These are phyloP conservation scores for Chiridota heheva DNA, from an alignment of 35 echinoderm and acorn worm genomes.

Conservation along the genomic window DNA sequence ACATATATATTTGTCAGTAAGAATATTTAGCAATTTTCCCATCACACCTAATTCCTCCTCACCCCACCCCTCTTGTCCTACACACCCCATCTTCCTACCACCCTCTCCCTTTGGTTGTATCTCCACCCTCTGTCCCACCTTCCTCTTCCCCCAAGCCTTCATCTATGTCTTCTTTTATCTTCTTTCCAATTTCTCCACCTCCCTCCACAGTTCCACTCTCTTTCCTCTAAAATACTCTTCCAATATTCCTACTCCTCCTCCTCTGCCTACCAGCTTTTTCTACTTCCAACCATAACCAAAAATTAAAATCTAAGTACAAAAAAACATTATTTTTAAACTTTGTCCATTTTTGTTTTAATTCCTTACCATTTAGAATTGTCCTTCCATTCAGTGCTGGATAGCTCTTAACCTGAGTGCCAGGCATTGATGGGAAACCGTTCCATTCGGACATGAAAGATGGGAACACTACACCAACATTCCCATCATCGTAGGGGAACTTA, in stretches of 20 bases:
- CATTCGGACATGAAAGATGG: conserved; percentile 32
- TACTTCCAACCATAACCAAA: neutral
- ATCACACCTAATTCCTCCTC: too few relatives aligned
- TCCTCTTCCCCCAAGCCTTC: too few relatives aligned
- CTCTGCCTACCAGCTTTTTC: neutral
- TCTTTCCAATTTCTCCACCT: too few relatives aligned
- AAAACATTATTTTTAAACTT: neutral
- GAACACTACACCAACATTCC: conserved; percentile 38
- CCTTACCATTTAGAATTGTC: conserved; percentile 39
- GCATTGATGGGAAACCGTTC: conserved; percentile 43
- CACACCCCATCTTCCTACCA: too few relatives aligned
- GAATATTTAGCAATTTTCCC: too few relatives aligned
- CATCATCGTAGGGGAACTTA: neutral
- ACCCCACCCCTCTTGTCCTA: too few relatives aligned
- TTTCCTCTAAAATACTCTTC: neutral
- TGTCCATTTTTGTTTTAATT: neutral
- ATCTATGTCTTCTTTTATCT: too few relatives aligned
- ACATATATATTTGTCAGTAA: too few relatives aligned
- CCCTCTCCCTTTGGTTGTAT: too few relatives aligned
- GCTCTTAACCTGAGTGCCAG: neutral
- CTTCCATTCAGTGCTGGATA: conserved; percentile 69
- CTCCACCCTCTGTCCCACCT: too few relatives aligned
- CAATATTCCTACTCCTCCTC: neutral
- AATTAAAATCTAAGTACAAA: neutral
- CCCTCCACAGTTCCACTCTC: neutral